Evolutionary conservation across 2,797 vertebrate species (phyloP), one percentile per base, ranked within the genome.

Genomic region (Ispidina picta): DNA sequence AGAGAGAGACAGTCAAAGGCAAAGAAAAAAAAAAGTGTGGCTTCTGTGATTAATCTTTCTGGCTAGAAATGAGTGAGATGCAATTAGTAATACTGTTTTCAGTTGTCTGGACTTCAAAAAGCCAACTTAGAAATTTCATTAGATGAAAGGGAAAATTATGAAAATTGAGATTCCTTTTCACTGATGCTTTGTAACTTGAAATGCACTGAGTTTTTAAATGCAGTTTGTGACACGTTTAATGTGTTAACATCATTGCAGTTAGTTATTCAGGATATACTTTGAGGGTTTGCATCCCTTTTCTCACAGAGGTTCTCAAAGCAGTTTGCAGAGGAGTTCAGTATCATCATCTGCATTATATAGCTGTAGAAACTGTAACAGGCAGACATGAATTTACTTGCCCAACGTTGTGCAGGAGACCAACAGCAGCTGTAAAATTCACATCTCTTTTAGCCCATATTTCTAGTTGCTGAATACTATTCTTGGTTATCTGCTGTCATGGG

Each of bases 41-140:
- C 8, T 86, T 21, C 55, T 29, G 28, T 78, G 65, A 71, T 90
- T 88, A 44, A 88, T 86, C 43, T 72, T 82, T 48, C 60, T 54
- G 64, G 31, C 13, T 64, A 70, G 64, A 83, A 93, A 89, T 28
- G 49, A 78, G 26, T 2, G 17, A 69, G 14, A 62, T 77, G 43
- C 69, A 77, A 82, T 83, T 90, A 91, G 65, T 28, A 68, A 92
- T 78, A 23, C 20, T 25, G 39, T 74, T 94, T 88, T 71, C 49
- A 79, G 20, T 59, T 55, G 15, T 51, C 25, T 52, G 37, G 64
- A 59, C 43, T 93, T 91, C 72, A 83, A 65, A 89, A 90, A 69
- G 44, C n/a, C 9, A 39, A 74, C 21, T 60, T 60, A 37, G 6
- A 33, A 17, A 21, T 39, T 60, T 71, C 63, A 28, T 52, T 90